Evolutionary conservation across 1,140 invertebrate genomes (phyloP), one percentile per base, ranked within the genome.

Genomic region (Ladona fulva): DNA sequence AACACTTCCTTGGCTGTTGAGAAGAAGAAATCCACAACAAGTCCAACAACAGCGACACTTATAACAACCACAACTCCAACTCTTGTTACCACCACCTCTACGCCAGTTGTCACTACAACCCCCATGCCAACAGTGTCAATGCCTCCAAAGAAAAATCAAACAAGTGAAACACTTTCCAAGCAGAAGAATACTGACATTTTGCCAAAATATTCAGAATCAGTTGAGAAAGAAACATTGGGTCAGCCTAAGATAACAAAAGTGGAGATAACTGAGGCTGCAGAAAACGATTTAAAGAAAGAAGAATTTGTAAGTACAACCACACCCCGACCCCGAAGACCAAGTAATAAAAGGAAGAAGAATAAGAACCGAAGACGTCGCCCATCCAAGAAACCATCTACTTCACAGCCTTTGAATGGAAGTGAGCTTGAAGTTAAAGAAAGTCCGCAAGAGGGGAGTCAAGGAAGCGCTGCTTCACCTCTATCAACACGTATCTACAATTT

Each of bases 401-500:
- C 14, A 66, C 16, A 1, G 5, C 3, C 3, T 3, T 66, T 22
- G 5, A 19, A 5, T 16, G 52, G 52, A 66, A 66, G 5, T 19
- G 52, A 66, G 12, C n/a, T 66, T 5, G 52, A 66, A 66, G 52
- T 66, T 3, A 66, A 66, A 66, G 52, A 66, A 22, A 19, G 16
- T 12, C 52, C 52, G 5, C 52, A 66, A 66, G 52, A 66, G 5
- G 52, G n/a, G 3, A 12, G n/a, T 66, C 16, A 3, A 66, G 52
- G 52, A 1, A 66, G n/a, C 12, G 52, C n/a, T 22, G 52, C 52
- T 66, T 88, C 89, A 79, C 89, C 89, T 10, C 87, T 93, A 0
- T 88, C 90, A 25, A 91, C 91, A 0, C 90, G 92, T 83, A 90
- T 94, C 42, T 94, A 93, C 80, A 93, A 92, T 82, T 94, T 92